Evolutionary conservation across 2,113 vertebrate genomes (phyloP).

Genomic region (Bos taurus): DNA sequence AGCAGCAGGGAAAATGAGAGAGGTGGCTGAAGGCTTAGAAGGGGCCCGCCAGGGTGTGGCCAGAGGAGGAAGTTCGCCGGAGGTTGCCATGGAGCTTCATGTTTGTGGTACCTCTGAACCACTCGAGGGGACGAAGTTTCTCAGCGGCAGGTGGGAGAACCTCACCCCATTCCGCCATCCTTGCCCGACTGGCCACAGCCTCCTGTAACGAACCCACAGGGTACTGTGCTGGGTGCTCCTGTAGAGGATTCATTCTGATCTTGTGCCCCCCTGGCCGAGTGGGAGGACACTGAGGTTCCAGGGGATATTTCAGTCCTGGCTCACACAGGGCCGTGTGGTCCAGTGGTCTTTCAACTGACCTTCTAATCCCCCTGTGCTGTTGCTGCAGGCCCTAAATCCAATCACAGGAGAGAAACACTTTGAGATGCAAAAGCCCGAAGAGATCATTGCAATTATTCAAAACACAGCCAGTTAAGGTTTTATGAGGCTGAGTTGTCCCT

Average conservation of each 20-base stretch:
- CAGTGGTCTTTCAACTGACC: background rate
- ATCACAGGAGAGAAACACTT: background rate
- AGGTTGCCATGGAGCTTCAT: background rate
- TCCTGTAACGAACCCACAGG: rapidly evolving
- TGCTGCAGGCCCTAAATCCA: background rate
- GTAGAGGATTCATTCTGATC: background rate
- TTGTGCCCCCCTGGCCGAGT: rapidly evolving
- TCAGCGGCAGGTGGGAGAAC: background rate
- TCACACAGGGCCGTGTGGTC: background rate
- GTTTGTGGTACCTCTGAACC: background rate
- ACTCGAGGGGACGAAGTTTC: rapidly evolving
- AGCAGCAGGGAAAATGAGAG: background rate
- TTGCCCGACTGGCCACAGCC: rapidly evolving
- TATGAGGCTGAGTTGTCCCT: background rate
- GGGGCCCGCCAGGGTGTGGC: rapidly evolving
- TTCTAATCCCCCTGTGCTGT: background rate
- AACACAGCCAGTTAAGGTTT: background rate
- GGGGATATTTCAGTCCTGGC: background rate
- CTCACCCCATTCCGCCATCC: rapidly evolving
- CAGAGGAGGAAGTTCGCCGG: background rate
- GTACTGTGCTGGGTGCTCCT: rapidly evolving
- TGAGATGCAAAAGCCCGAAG: background rate
- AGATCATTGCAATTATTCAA: background rate
- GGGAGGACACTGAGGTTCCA: background rate
- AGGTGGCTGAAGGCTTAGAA: background rate